Base-by-base conservation (phyloP, 2,797 vertebrate species). In the Pseudomugil tenellus region DNA sequence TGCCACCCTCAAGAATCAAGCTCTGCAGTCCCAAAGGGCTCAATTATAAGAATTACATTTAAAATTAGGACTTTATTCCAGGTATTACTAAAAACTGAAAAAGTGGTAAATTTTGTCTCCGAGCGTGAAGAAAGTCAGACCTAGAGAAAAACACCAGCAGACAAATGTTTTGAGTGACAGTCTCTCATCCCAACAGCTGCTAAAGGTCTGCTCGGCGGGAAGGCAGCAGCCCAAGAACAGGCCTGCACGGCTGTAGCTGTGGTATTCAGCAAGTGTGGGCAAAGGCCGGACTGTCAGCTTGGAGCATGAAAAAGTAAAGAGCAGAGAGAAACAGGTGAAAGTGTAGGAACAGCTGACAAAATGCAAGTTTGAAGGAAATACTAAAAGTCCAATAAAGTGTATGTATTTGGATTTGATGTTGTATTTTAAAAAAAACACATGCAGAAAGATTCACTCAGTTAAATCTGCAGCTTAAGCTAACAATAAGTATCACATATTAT, bases 181-280 rank as follows among this genome's bases (percentile, higher is more conserved):
- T 28, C 51, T 29, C 6, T 63, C 23, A 56, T 49, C 23, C 49
- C 74, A 73, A 67, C 79, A 77, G 77, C 72, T 72, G 79, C 17
- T 60, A 37, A 37, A 65, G 58, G 72, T 48, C 58, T 82, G 76
- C 80, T 62, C 63, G 17, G 74, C 72, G 76, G 39, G 63, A 26
- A 61, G 64, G 67, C 62, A 59, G 67, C 69, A 63, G 67, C 64
- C 63, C 39, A 67, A 48, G 32, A 81, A 46, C 77, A 62, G 63
- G 63, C 73, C 67, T 73, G 74, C 56, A 69, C 81, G 77, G 70
- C 56, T n/a, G 25, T 0, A 56, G 76, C 80, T 81, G 60, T 21
- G 88, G 88, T 86, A 86, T 90, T 86, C 80, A 63, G 80, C 88
- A 85, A 86, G 88, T 89, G 87, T 79, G 82, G 87, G 66, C 88